These are phyloP conservation scores for Anastrepha ludens DNA, from an alignment of 1,140 invertebrate genomes.

Conservation along the genomic window DNA sequence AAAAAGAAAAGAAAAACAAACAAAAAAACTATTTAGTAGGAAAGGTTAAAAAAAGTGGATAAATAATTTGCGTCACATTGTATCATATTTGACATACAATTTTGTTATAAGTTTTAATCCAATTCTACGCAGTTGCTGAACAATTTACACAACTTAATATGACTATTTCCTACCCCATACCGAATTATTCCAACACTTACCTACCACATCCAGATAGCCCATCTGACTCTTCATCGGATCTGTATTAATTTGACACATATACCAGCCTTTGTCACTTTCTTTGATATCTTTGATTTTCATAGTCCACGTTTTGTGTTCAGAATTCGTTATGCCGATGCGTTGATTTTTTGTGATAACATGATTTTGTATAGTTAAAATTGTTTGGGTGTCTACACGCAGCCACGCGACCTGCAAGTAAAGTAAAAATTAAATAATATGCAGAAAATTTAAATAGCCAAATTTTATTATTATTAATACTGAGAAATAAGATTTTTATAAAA, in stretches of 20 bases:
- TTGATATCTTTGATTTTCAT: slow-evolving; percentile 85
- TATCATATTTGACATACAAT: too few relatives aligned
- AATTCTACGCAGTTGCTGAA: too few relatives aligned
- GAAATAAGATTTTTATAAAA: too few relatives aligned
- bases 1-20: too few relatives aligned
- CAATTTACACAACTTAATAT: too few relatives aligned
- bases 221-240: slow-evolving; percentile 91
- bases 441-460: too few relatives aligned
- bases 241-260: slow-evolving; percentile 92
- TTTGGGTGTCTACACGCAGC: slow-evolving; percentile 94
- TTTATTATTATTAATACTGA: too few relatives aligned
- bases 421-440: neutral
- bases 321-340: slow-evolving; percentile 89
- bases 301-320: slow-evolving; percentile 89
- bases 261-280: slow-evolving; percentile 87
- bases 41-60: too few relatives aligned
- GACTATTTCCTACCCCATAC: too few relatives aligned
- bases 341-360: slow-evolving; percentile 93
- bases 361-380: slow-evolving; percentile 91
- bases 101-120: too few relatives aligned
- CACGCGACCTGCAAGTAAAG: slow-evolving; percentile 84
- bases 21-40: too few relatives aligned
- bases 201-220: slow-evolving; percentile 90
- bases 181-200: slow-evolving; percentile 78
- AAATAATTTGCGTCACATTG: too few relatives aligned